Evolutionary conservation across 2,888 invertebrate genomes (phyloP), one percentile per base, ranked within the genome.

Genomic region (Lepidochitona cinerea): DNA sequence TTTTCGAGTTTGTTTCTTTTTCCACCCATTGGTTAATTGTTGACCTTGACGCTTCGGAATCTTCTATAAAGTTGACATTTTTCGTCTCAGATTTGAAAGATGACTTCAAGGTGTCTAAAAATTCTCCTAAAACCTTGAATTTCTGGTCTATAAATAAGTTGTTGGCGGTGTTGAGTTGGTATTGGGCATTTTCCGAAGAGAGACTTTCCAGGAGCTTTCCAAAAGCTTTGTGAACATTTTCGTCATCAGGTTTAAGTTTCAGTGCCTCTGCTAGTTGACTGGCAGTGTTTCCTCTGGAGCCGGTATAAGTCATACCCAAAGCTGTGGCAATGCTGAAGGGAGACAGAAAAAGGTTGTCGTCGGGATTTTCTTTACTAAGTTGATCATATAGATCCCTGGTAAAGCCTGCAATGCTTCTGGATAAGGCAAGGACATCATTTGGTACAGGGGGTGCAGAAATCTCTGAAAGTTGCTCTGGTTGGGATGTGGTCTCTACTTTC

Each of bases 1-100:
- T 98, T 89, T 94, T 96, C 9, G 94, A 91, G 71, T 95, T 94
- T 0, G 98, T 98, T 85, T 95, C 93, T 5, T 93, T 89, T 85
- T 94, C 94, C 53, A 96, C 96, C 96, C 97, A 97, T 49, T 89
- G 83, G 87, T 98, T 98, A 67, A 98, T 96, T 32, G 74, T 77
- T 23, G 36, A 5, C 64, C 86, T 72, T 14, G 91, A 87, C 0
- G 92, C 92, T 0, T 85, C 85, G 0, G 85, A 36, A 53, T 86
- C 77, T 7, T 70, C 70, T 0, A 36, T 75, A 78, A 87, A 89
- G 68, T 89, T 85, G 64, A 87, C 85, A 81, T 79, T 92, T 80
- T 81, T 79, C 18, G 83, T 70, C 41, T 86, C 82, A 9, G 82
- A 66, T 5, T 35, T 73, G 75, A 78, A 85, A 71, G 79, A 83